These are phyloP conservation scores for Drosophila pseudoobscura DNA, from an alignment of 1,140 invertebrate species.

Conservation along the genomic window DNA sequence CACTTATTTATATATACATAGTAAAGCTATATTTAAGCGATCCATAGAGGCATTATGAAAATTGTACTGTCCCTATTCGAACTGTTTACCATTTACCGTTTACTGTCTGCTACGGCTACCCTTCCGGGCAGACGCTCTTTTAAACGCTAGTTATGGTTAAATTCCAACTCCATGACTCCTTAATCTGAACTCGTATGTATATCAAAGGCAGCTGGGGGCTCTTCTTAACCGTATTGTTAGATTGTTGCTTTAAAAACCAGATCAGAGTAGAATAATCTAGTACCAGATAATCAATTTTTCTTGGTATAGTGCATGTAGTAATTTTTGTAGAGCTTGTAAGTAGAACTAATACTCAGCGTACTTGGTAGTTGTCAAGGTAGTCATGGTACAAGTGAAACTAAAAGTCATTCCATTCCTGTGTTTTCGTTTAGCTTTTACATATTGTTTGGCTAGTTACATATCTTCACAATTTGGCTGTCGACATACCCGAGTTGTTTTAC, in stretches of 20 bases:
- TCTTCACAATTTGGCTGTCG: slow-evolving; percentile 71
- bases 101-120: slow-evolving; percentile 16
- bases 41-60: slow-evolving; percentile 17
- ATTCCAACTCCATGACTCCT: slow-evolving; percentile 21
- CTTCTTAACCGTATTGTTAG: slow-evolving; percentile 34
- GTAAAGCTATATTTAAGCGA: slow-evolving; percentile 34
- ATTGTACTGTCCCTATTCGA: slow-evolving; percentile 26
- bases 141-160: slow-evolving; percentile 20
- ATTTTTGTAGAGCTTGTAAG: slow-evolving; percentile 62
- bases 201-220: slow-evolving; percentile 9
- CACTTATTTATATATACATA: slow-evolving; percentile 28
- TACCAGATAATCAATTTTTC: slow-evolving; percentile 44
- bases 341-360: slow-evolving; percentile 18
- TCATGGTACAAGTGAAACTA: slow-evolving; percentile 56
- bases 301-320: slow-evolving; percentile 14
- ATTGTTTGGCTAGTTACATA: slow-evolving; percentile 30
- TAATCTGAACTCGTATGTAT: slow-evolving; percentile 13
- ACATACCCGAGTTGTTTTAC: slow-evolving; percentile 39
- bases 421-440: slow-evolving; percentile 3
- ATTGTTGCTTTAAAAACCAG: slow-evolving; percentile 41
- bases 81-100: slow-evolving; percentile 7
- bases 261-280: slow-evolving; percentile 26
- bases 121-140: slow-evolving; percentile 22
- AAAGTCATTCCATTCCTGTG: slow-evolving; percentile 18
- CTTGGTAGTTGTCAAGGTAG: slow-evolving; percentile 51